Conservation (phyloP, 2,113 vertebrate genomes). For the Rattus rattus region DNA sequence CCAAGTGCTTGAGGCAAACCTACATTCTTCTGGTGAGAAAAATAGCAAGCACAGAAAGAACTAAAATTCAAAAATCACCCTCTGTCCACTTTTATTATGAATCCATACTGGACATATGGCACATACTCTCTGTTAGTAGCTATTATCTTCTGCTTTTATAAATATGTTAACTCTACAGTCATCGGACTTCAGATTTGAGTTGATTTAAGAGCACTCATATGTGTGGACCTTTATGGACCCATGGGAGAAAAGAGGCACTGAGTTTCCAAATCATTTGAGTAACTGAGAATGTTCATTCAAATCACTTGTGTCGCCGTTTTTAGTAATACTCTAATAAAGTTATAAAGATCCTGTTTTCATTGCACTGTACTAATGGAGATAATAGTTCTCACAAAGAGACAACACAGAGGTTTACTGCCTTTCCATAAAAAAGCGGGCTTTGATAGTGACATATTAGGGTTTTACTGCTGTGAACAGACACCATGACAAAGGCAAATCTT, state of each 20-base stretch:
- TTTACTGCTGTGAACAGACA: too few species aligned
- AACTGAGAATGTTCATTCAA: not conserved
- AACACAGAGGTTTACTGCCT: slow-evolving; percentile 57
- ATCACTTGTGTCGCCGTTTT: slow-evolving; percentile 18
- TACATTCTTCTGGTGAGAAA: not conserved
- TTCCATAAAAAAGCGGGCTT: not conserved
- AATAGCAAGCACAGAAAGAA: not conserved
- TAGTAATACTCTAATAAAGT: slow-evolving; percentile 15
- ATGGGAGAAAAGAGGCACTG: not conserved
- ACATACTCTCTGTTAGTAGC: not conserved
- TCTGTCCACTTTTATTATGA: not conserved
- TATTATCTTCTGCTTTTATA: not conserved
- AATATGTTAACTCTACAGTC: not conserved
- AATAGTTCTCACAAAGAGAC: slow-evolving; percentile 58
- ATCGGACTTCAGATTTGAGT: not conserved
- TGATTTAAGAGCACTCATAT: not conserved
- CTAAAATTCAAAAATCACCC: not conserved
- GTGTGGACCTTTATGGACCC: not conserved
- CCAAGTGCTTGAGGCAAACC: not conserved
- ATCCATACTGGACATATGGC: not conserved
- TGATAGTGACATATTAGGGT: not conserved
- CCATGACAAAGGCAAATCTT: too few species aligned
- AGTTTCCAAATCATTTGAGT: slow-evolving; percentile 30
- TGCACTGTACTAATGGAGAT: slow-evolving; percentile 34
- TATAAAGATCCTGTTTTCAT: slow-evolving; percentile 45